phyloP scores from a whole-genome alignment of 1,140 invertebrate species.

The Caenorhabditis briggsae region DNA sequence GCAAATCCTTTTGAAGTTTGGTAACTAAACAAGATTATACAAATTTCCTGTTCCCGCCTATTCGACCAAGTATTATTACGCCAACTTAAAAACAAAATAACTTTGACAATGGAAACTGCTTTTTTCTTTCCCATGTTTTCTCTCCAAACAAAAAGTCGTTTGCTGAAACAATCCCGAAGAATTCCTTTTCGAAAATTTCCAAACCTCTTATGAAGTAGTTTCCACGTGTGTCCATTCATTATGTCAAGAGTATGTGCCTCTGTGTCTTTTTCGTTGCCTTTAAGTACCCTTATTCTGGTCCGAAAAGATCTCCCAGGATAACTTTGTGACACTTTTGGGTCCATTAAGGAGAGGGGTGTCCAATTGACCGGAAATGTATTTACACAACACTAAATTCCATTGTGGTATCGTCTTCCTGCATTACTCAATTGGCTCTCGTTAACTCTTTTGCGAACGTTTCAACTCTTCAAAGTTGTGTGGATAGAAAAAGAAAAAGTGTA shows the following conservation, averaged over 20 bases:
- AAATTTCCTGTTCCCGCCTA: too few relatives aligned
- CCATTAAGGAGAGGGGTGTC: conserved; percentile 9
- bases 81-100: background rate
- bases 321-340: conserved; percentile 48
- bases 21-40: too few relatives aligned
- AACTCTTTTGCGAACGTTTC: background rate
- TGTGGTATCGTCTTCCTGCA: conserved; percentile 53
- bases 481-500: background rate
- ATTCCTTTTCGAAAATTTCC: background rate
- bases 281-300: conserved; percentile 10
- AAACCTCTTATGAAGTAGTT: conserved; percentile 27
- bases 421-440: conserved; percentile 52
- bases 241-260: conserved; percentile 18
- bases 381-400: conserved; percentile 52
- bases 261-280: background rate
- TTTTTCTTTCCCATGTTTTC: background rate
- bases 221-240: conserved; percentile 42
- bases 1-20: too few relatives aligned
- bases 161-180: background rate
- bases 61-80: too few relatives aligned
- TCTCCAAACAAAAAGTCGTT: background rate
- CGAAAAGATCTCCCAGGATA: conserved; percentile 16
- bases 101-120: background rate
- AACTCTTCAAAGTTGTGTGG: background rate
- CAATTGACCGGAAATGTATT: conserved; percentile 53